Conservation (phyloP, 92 coral and sea anemone genomes). For the Phymanthus crucifer region DNA sequence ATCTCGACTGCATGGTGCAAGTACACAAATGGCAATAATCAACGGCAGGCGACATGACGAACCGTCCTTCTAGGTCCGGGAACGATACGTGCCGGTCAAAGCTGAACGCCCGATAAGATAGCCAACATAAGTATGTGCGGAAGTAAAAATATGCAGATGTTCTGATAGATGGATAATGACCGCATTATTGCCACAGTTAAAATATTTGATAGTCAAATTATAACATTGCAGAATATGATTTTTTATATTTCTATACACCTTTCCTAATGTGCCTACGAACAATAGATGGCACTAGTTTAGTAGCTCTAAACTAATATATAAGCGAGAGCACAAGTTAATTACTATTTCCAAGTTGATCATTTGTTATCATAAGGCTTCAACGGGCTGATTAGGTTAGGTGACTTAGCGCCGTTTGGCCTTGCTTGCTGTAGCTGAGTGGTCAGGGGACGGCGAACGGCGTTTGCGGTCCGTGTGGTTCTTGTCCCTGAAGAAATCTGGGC, state of each 20-base stretch:
- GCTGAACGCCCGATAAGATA: no score
- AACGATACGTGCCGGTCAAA: no score
- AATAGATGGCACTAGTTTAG: not conserved
- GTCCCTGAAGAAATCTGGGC: not conserved
- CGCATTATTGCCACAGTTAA: no score
- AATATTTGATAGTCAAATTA: no score
- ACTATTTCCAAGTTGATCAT: not conserved
- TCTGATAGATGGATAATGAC: no score
- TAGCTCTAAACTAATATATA: not conserved
- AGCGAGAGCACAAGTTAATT: not conserved
- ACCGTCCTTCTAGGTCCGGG: no score
- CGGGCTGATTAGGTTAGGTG: not conserved
- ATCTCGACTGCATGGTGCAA: no score
- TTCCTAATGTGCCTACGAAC: not conserved
- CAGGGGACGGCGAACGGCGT: not conserved
- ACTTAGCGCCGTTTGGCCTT: not conserved
- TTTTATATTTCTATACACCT: not conserved
- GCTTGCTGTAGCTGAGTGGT: not conserved
- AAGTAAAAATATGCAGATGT: no score
- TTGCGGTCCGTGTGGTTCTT: not conserved
- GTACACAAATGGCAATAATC: no score
- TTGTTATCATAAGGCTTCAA: not conserved
- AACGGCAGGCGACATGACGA: no score
- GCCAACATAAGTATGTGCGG: no score
- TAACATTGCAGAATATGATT: no score